Evolutionary conservation across 2,797 vertebrate genomes (phyloP).

Genomic region (Betta splendens): DNA sequence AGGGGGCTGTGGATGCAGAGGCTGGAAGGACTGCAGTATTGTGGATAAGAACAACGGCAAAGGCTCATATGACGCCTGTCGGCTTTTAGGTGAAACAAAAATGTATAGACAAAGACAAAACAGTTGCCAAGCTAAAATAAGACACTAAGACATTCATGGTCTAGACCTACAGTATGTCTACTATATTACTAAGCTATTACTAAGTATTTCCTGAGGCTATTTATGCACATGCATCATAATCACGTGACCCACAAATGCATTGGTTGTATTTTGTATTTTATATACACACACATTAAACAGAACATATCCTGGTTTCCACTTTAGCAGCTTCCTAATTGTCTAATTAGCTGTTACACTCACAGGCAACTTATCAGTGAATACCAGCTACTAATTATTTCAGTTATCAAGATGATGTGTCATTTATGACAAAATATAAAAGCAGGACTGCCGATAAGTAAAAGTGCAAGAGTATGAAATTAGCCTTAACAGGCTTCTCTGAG

Average conservation of each 20-base stretch:
- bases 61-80: neutral
- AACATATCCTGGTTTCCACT: constrained; percentile 8
- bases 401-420: constrained; percentile 13
- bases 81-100: too few species aligned
- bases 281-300: constrained; percentile 14
- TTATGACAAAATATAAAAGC: constrained; percentile 18
- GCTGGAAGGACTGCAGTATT: neutral
- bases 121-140: too few species aligned
- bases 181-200: too few species aligned
- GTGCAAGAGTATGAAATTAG: neutral
- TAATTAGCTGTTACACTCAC: constrained; percentile 26
- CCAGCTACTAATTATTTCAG: constrained; percentile 35
- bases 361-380: constrained; percentile 17
- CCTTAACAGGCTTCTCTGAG: constrained; percentile 10
- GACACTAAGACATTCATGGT: too few species aligned
- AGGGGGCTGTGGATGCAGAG: neutral
- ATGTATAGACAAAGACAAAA: too few species aligned
- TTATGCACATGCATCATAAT: too few species aligned
- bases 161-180: too few species aligned
- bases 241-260: too few species aligned
- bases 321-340: constrained; percentile 21
- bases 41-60: neutral
- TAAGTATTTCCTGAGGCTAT: too few species aligned
- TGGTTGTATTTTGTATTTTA: constrained; percentile 1
- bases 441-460: constrained; percentile 8